Percentiles rank a stretch among this genome's conserved stretches.
These are phyloP conservation scores for Petromus typicus DNA, from an alignment of 2,113 vertebrate genomes.

Conservation along the genomic window DNA sequence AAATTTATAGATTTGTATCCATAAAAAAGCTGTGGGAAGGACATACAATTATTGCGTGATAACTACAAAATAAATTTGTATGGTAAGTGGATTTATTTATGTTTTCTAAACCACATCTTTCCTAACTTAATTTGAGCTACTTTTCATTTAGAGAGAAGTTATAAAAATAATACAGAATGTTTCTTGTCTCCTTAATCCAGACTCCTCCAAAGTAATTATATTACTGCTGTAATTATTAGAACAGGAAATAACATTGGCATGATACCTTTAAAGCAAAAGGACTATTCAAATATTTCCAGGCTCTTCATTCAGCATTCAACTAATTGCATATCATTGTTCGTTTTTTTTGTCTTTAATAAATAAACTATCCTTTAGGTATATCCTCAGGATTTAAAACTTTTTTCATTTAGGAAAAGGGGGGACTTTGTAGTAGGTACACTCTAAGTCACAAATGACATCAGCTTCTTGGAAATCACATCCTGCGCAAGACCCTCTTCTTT, in stretches of 20 bases:
- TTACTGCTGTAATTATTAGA: slow-evolving; percentile 19
- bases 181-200: background rate
- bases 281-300: background rate
- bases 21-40: background rate
- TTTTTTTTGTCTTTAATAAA: slow-evolving; percentile 43
- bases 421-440: background rate
- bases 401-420: background rate
- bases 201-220: background rate
- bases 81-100: background rate
- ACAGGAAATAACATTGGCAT: background rate
- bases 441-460: background rate
- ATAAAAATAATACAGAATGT: background rate
- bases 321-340: background rate
- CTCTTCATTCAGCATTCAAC: background rate
- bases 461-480: background rate
- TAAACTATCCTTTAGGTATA: slow-evolving; percentile 36
- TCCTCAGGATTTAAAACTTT: background rate
- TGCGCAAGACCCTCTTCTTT: background rate
- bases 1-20: background rate
- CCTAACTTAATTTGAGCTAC: background rate
- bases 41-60: slow-evolving; percentile 8
- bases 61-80: background rate
- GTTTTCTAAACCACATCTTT: slow-evolving; percentile 11
- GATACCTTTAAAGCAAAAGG: background rate
- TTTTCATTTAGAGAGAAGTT: slow-evolving; percentile 7